phyloP scores from a whole-genome alignment of 1,140 invertebrate genomes.

The Camponotus floridanus region DNA sequence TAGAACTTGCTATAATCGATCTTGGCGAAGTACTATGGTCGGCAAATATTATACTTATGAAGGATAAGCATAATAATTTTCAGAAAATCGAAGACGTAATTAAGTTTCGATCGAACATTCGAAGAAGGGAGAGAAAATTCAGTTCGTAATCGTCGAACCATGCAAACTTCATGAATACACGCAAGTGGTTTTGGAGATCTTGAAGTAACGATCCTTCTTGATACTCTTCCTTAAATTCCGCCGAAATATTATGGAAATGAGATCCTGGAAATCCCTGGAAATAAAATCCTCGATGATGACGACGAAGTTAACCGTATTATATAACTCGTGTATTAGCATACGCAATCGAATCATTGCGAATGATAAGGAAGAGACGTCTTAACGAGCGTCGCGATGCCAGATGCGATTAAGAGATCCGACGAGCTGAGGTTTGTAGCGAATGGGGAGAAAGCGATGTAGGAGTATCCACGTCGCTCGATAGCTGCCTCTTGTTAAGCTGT shows the following conservation, averaged over 20 bases:
- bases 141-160: constrained; percentile 35
- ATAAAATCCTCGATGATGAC: constrained; percentile 37
- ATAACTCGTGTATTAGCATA: constrained; percentile 54
- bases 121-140: background rate
- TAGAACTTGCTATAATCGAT: background rate
- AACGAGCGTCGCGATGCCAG: constrained; percentile 52
- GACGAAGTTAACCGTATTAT: constrained; percentile 49
- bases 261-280: background rate
- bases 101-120: background rate
- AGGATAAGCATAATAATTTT: background rate
- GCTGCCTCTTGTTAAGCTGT: background rate
- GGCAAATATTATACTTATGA: constrained; percentile 7
- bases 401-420: constrained; percentile 41
- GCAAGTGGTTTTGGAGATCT: constrained; percentile 10
- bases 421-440: background rate
- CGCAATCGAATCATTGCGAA: constrained; percentile 51
- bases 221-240: constrained; percentile 28
- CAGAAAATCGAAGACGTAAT: background rate
- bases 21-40: background rate
- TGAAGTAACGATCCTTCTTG: too few species aligned
- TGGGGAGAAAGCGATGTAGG: background rate
- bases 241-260: constrained; percentile 62
- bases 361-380: constrained; percentile 10
- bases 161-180: constrained; percentile 59
- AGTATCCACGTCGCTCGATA: background rate